Conservation (phyloP, 2,113 vertebrate species). For the Apteryx mantelli region DNA sequence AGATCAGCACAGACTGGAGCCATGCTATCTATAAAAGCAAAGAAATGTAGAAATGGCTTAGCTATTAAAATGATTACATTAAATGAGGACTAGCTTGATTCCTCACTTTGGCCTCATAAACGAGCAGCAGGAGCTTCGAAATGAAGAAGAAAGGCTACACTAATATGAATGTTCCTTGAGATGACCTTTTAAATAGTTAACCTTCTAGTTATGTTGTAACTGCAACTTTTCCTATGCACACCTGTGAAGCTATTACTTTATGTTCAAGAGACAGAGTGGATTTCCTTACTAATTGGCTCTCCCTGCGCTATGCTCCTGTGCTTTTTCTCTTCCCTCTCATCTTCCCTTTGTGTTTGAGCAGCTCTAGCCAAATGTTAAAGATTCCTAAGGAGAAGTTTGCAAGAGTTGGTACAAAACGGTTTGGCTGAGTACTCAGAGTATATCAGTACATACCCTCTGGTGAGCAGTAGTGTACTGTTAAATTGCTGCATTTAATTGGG, state of each 20-base stretch:
- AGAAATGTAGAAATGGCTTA: constrained; percentile 21
- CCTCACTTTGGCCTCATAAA: constrained; percentile 41
- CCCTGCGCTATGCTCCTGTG: neutral
- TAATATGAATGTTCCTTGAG: constrained; percentile 17
- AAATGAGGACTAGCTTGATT: constrained; percentile 41
- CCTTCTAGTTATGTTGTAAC: constrained; percentile 40
- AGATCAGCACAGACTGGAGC: neutral
- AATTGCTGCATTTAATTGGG: constrained; percentile 59
- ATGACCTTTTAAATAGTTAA: constrained; percentile 52
- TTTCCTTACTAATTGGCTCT: constrained; percentile 56
- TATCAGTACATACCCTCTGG: constrained; percentile 5
- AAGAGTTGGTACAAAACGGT: neutral
- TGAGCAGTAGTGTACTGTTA: constrained; percentile 37
- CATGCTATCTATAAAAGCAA: constrained; percentile 1
- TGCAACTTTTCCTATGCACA: constrained; percentile 38
- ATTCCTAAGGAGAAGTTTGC: constrained; percentile 50
- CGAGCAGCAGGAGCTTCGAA: constrained; percentile 44
- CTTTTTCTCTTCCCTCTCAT: constrained; percentile 36
- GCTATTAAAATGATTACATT: constrained; percentile 18
- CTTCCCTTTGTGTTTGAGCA: constrained; percentile 37
- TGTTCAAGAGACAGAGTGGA: constrained; percentile 4
- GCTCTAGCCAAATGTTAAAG: constrained; percentile 49
- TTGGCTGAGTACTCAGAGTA: constrained; percentile 2
- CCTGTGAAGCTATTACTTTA: constrained; percentile 46
- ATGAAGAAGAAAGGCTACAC: constrained; percentile 23